These are phyloP conservation scores for Gymnopithys bicolor DNA, from an alignment of 2,797 vertebrate species.

Conservation along the genomic window DNA sequence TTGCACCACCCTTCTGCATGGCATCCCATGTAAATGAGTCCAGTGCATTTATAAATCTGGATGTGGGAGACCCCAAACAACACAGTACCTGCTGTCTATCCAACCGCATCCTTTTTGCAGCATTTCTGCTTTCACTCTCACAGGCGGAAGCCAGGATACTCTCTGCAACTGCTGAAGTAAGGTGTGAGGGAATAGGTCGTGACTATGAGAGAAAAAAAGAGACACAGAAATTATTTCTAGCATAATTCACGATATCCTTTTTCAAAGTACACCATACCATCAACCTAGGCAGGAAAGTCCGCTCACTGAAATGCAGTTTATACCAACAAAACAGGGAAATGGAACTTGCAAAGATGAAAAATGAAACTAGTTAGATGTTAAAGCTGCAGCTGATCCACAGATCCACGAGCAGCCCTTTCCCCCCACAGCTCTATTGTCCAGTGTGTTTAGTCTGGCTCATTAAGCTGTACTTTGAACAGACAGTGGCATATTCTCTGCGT, in stretches of 20 bases:
- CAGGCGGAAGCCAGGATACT: slow-evolving; percentile 87
- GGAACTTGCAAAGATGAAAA: slow-evolving; percentile 77
- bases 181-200: slow-evolving; percentile 87
- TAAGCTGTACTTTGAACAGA: slow-evolving; percentile 65
- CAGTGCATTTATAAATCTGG: neutral
- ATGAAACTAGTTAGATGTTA: slow-evolving; percentile 78
- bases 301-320: slow-evolving; percentile 71
- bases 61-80: neutral
- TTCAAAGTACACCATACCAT: slow-evolving; percentile 37
- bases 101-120: slow-evolving; percentile 87
- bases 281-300: slow-evolving; percentile 51
- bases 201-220: slow-evolving; percentile 80
- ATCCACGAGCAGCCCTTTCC: slow-evolving; percentile 57
- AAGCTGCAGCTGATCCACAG: slow-evolving; percentile 56
- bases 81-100: slow-evolving; percentile 83
- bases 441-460: slow-evolving; percentile 50
- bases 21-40: neutral
- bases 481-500: slow-evolving; percentile 58
- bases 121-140: slow-evolving; percentile 86
- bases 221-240: slow-evolving; percentile 73
- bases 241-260: slow-evolving; percentile 3
- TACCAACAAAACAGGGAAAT: slow-evolving; percentile 75
- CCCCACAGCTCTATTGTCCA: slow-evolving; percentile 52
- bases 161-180: slow-evolving; percentile 88
- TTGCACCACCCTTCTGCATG: neutral